Base-by-base conservation (phyloP, 2,888 invertebrate genomes). In the Tetrapedia diversipes region DNA sequence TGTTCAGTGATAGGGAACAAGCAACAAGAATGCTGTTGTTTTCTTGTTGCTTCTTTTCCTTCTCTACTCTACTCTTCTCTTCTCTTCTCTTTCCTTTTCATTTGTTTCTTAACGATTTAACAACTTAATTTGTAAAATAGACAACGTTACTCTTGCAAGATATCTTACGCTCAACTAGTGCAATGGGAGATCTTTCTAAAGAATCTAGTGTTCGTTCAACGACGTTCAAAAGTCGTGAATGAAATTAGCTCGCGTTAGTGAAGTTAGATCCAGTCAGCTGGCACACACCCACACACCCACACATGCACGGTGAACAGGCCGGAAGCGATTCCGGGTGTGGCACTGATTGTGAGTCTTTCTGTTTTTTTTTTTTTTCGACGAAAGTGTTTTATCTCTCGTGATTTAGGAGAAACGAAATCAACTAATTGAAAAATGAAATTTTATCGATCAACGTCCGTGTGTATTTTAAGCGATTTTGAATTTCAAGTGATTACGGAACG, bases 151-250 rank as follows among this genome's bases (percentile, higher is more conserved):
- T 7, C 32, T n/a, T n/a, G 32, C 11, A 24, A n/a, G 22, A 24
- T n/a, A 37, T 32, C 29, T 10, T 37, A 65, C 39, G 71, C 59
- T 65, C 71, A 54, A 75, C 45, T 75, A 65, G 71, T 75, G 74
- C 71, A 54, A 60, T 71, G 59, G 41, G n/a, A 54, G 16, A 53
- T 19, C 16, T 45, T 29, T 39, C 6, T 19, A 19, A 22, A 4
- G 39, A 29, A 29, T 16, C 14, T 51, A n/a, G 45, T 2, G 56
- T 10, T 51, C 34, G 27, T 61, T 73, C 27, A 34, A 11, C 32
- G 24, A 32, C 8, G 4, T 53, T 39, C 22, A 4, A 29, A 2
- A 2, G 0, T 29, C 6, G 39, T 14, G 53, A 39, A 53, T 56
- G 54, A 45, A 29, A 29, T 54, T 68, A 29, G 61, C 27, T 43